Evolutionary conservation across 2,113 vertebrate genomes (phyloP).

Genomic region (Eptatretus burgeri): DNA sequence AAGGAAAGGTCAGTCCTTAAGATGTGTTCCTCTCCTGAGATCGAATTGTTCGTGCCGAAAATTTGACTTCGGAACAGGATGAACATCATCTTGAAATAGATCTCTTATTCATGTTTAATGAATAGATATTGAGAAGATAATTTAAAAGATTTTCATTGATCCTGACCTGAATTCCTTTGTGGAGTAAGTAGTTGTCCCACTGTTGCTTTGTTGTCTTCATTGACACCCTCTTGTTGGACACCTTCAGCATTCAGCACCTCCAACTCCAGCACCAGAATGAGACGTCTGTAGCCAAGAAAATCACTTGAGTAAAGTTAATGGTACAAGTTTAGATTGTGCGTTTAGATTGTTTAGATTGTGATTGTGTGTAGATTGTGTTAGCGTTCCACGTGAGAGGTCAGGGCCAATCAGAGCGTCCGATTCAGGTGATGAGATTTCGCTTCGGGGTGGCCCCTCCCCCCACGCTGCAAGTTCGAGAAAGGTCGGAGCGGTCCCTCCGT

Average conservation of each 20-base stretch:
- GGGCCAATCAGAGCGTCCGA: too few relatives aligned
- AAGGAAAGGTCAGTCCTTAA: too few relatives aligned
- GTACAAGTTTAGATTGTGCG: too few relatives aligned
- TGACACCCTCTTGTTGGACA: conserved; percentile 16
- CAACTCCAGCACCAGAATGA: conserved; percentile 65
- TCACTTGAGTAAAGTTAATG: background rate
- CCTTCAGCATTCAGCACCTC: conserved; percentile 37
- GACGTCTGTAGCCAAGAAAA: conserved; percentile 22
- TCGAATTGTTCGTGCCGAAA: conserved; percentile 12
- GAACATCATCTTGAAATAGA: conserved; percentile 13
- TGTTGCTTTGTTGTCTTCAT: conserved; percentile 44
- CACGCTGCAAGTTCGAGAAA: too few relatives aligned
- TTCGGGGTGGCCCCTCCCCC: too few relatives aligned
- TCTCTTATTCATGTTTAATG: conserved; percentile 11
- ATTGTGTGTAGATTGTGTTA: too few relatives aligned
- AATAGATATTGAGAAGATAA: conserved; percentile 13
- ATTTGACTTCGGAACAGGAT: conserved; percentile 13
- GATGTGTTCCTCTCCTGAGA: too few relatives aligned
- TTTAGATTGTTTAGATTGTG: too few relatives aligned
- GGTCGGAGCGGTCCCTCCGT: too few relatives aligned
- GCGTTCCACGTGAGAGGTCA: too few relatives aligned
- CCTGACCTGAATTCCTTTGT: conserved; percentile 16
- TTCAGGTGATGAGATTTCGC: too few relatives aligned
- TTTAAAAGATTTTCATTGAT: conserved; percentile 10
- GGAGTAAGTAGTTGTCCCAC: conserved; percentile 30